These are phyloP conservation scores for Trichopria drosophilae DNA, from an alignment of 2,888 invertebrate species.

Conservation along the genomic window DNA sequence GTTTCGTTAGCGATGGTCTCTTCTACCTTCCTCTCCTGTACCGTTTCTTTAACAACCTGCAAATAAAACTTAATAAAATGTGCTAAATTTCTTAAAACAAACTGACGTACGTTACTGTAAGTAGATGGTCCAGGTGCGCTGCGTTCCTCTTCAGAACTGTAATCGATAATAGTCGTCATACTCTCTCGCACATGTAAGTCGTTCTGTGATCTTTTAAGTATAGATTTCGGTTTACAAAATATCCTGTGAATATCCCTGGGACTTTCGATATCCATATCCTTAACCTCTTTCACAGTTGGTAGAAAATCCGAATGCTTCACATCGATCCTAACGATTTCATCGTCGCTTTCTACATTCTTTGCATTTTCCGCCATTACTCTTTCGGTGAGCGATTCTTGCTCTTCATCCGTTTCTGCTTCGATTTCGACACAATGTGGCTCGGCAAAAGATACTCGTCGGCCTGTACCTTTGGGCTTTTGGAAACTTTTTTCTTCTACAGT, in stretches of 20 bases:
- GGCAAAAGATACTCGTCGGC: slow-evolving; percentile 40
- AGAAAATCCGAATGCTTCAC: slow-evolving; percentile 44
- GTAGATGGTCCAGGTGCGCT: slow-evolving; percentile 34
- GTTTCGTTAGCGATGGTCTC: slow-evolving; percentile 9
- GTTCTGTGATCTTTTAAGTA: slow-evolving; percentile 47
- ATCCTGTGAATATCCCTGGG: slow-evolving; percentile 49
- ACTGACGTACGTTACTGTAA: slow-evolving; percentile 40
- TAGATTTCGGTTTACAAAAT: slow-evolving; percentile 48
- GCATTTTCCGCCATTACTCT: neutral
- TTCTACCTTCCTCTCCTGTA: slow-evolving; percentile 40
- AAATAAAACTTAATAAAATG: slow-evolving; percentile 17
- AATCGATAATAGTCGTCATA: slow-evolving; percentile 24
- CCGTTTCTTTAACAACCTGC: slow-evolving; percentile 43
- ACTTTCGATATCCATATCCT: slow-evolving; percentile 36
- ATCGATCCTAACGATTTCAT: slow-evolving; percentile 45
- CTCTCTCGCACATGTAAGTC: slow-evolving; percentile 24
- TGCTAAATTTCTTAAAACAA: neutral
- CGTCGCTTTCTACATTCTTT: slow-evolving; percentile 21
- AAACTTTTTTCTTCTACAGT: slow-evolving; percentile 19
- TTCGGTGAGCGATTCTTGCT: neutral
- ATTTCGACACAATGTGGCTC: slow-evolving; percentile 26
- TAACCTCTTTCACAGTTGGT: slow-evolving; percentile 18
- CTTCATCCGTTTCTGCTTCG: slow-evolving; percentile 1
- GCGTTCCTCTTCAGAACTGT: slow-evolving; percentile 34
- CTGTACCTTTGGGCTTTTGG: slow-evolving; percentile 20